Evolutionary conservation across 37 sponge, comb jelly and placozoan genomes (phyloP), one percentile per base, ranked within the genome.

Genomic region (Cliona cf. orientalis): DNA sequence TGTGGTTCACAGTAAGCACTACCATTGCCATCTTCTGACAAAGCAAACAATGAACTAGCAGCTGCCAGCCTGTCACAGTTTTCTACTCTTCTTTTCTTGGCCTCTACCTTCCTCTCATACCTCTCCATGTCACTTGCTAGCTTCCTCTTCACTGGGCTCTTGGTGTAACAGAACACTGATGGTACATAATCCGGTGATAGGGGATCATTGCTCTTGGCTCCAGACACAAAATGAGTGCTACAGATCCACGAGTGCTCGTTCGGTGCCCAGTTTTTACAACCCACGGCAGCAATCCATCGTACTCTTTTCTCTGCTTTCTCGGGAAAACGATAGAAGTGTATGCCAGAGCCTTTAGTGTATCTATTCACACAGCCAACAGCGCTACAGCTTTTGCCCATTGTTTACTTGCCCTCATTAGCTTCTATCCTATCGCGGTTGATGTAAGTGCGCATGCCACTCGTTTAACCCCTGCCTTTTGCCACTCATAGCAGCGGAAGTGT

Each of bases 161-260:
- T 17, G 19, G 69, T 49, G 70, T 72, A 58, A 3, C 34, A 65
- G 45, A 91, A 91, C 23, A 87, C 34, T 32, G 75, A 55, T 34
- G 92, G 88, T 37, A 79, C 75, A 59, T 83, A 88, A n/a, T 83
- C 84, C 31, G 88, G 84, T 19, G 79, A 80, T 5, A 75, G 82
- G 35, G 81, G 82, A 79, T 90, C 78, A 45, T 86, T 42, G 45
- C 72, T 81, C 78, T 76, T 84, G 43, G 40, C 21, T 29, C 91
- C 86, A 56, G 55, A 72, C 12, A 89, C 66, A 46, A 89, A 89
- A 59, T 89, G 84, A 26, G 39, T 60, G 22, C 82, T 42, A 43
- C 89, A 88, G 17, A 88, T 19, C 76, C 82, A 88, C 6, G 71
- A 42, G 35, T 58, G 42, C 49, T 55, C 77, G 58, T 69, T 88